Conservation (phyloP, 2,888 invertebrate species). For the Agrochola lota region DNA sequence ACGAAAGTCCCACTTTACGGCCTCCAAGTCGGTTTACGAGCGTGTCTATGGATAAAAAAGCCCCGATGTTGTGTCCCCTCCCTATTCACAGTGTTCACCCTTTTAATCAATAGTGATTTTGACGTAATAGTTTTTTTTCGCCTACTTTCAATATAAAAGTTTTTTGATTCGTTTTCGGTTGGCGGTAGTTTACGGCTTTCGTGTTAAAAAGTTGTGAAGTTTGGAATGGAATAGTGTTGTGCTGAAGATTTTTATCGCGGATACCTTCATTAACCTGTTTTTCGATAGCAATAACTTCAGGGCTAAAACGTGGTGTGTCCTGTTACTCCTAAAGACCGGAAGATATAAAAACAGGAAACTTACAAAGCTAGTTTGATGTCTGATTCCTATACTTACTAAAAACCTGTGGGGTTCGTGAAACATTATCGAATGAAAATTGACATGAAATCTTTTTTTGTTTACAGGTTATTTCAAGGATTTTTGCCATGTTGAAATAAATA, state of each 20-base stretch:
- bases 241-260: constrained; percentile 47
- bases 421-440: background rate
- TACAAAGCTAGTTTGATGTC: background rate
- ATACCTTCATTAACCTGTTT: constrained; percentile 32
- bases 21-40: constrained; percentile 66
- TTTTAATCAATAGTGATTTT: constrained; percentile 63
- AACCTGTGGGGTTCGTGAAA: background rate
- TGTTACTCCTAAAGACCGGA: background rate
- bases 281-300: background rate
- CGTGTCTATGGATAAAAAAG: constrained; percentile 62
- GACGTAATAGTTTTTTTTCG: constrained; percentile 51
- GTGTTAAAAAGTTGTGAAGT: constrained; percentile 54
- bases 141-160: constrained; percentile 61
- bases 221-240: constrained; percentile 43
- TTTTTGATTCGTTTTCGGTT: constrained; percentile 61
- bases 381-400: background rate
- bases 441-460: background rate
- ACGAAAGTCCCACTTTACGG: constrained; percentile 59
- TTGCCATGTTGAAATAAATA: no score
- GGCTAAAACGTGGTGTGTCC: background rate
- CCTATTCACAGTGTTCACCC: constrained; percentile 36
- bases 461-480: no score
- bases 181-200: constrained; percentile 41
- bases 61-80: constrained; percentile 32
- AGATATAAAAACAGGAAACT: background rate